Evolutionary conservation across 1,140 invertebrate genomes (phyloP).

Genomic region (Drosophila aff.): DNA sequence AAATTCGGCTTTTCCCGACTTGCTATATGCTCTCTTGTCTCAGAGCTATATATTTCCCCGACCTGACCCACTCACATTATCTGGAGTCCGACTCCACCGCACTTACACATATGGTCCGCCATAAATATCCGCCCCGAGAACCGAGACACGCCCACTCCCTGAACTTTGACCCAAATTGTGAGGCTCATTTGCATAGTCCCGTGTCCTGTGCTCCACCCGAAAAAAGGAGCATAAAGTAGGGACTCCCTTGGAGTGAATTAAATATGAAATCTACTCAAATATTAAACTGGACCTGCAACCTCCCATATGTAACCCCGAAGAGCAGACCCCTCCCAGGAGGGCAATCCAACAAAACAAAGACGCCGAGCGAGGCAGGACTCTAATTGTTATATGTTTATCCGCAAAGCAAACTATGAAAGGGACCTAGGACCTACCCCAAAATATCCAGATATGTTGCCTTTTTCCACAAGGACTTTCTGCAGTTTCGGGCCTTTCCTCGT

Average conservation of each 20-base stretch:
- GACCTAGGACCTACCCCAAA: slow-evolving; percentile 58
- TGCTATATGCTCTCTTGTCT: not conserved
- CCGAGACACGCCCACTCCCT: slow-evolving; percentile 57
- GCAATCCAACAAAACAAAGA: slow-evolving; percentile 44
- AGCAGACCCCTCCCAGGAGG: slow-evolving; percentile 34
- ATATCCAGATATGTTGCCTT: slow-evolving; percentile 12
- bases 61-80: slow-evolving; percentile 46
- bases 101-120: slow-evolving; percentile 9
- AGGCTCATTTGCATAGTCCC: slow-evolving; percentile 68
- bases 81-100: slow-evolving; percentile 21
- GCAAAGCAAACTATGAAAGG: slow-evolving; percentile 56
- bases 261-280: slow-evolving; percentile 72
- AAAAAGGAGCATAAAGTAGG: slow-evolving; percentile 25
- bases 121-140: slow-evolving; percentile 58
- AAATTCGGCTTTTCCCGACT: slow-evolving; percentile 20
- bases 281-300: slow-evolving; percentile 52
- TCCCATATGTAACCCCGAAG: slow-evolving; percentile 7
- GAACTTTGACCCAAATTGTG: slow-evolving; percentile 73
- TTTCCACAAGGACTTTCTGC: slow-evolving; percentile 2
- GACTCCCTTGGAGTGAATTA: slow-evolving; percentile 73
- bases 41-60: slow-evolving; percentile 16
- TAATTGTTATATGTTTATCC: slow-evolving; percentile 80
- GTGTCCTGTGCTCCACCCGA: not conserved
- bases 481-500: slow-evolving; percentile 19
- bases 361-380: slow-evolving; percentile 36